Base-by-base conservation (phyloP, 2,113 vertebrate species). In the Chaetodon auriga region DNA sequence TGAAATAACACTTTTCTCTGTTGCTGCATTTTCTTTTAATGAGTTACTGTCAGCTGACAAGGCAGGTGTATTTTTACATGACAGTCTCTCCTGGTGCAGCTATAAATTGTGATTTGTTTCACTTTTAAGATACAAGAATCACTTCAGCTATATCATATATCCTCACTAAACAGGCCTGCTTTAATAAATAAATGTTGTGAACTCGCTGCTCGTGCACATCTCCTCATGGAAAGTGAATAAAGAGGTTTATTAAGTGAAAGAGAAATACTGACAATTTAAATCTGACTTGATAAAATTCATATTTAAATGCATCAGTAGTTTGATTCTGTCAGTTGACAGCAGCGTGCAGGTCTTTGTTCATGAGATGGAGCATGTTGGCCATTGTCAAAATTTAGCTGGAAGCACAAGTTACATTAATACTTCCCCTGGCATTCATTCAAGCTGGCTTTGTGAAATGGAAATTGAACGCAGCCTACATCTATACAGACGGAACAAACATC, bases 41-140 rank as follows among this genome's bases (percentile, higher is more conserved):
- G 2, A 69, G 41, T 72, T 78, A 76, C 6, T 62, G 38, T 54
- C 4, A 6, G n/a, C 11, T 53, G 35, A 68, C 14, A 41, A 57
- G 54, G 77, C 80, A 89, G 81, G 83, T 87, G 79, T 62, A 68
- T 53, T 83, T 71, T 73, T 38, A 73, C 36, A 38, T 49, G 7
- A 46, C 19, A 46, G 30, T 30, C 12, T 45, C 15, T 60, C 12
- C 41, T n/a, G 4, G 9, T 23, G n/a, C 35, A n/a, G n/a, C 38
- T 38, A 62, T 35, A 77, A 62, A 46, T 30, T 63, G 4, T 48
- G 19, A 15, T 75, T 30, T 14, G 6, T 53, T 58, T 80, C 49
- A 21, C 30, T 49, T 75, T 16, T 3, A 64, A 71, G 54, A 30
- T 69, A 18, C n/a, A 62, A 75, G 11, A 74, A 57, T 55, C 1